Evolutionary conservation across 2,888 invertebrate species (phyloP), one percentile per base, ranked within the genome.

Genomic region (Volucella inanis): DNA sequence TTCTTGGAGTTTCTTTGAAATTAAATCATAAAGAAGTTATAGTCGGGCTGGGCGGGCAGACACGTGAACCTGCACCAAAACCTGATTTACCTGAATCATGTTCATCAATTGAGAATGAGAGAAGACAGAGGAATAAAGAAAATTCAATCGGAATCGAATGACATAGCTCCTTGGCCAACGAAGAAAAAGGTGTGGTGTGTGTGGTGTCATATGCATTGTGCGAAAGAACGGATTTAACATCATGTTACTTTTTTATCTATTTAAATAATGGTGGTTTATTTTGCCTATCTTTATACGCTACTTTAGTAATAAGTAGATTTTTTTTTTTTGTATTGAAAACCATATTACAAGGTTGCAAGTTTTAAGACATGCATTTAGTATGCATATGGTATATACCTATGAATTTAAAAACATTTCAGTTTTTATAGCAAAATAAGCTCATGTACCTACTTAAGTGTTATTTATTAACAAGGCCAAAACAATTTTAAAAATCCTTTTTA

Each of bases 1-100:
- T 85, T 85, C 85, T 85, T 85, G 81, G 77, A 85, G 85, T 85
- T 85, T 81, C 85, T 85, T 85, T 77, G 81, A 85, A 85, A 85
- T 85, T 81, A 85, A 85, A 85, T 85, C 85, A 85, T 85, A 85
- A 85, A 85, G 85, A 85, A 81, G 85, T 85, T 85, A 72, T 72
- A 77, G 59, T 39, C 59, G 67, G 76, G 72, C 72, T 81, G 81
- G 80, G 81, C 81, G 85, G 85, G 76, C 76, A 85, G 81, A 81
- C 85, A 85, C 81, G 85, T 81, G 85, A 85, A 85, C 85, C 85
- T 85, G 85, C 85, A 85, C 47, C 76, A 85, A 81, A 85, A 85
- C 85, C 81, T 85, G 85, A 85, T 85, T 81, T 85, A 85, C 85
- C 85, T 85, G 85, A 77, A 85, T 81, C 81, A 81, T 76, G 85